Percentiles rank a stretch among this genome's conserved stretches.
phyloP scores from a whole-genome alignment of 2,113 vertebrate genomes.

The Lycaon pictus region DNA sequence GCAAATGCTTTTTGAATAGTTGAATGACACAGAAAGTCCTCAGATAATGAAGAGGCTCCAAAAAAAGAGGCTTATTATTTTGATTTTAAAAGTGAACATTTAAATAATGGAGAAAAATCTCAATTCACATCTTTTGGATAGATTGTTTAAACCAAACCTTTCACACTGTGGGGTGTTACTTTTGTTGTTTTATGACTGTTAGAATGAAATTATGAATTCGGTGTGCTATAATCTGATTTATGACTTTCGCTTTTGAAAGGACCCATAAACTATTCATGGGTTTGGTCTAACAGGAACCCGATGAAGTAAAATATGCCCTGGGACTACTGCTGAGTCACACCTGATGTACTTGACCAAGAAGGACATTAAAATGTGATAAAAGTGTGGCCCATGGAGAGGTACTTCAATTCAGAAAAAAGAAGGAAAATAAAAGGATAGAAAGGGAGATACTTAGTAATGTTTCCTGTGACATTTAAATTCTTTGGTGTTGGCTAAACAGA shows the following conservation, averaged over 20 bases:
- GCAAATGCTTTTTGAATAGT: conserved; percentile 8
- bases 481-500: conserved; percentile 3
- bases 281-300: neutral
- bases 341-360: neutral
- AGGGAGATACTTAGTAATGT: neutral
- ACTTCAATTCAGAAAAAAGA: neutral
- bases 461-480: neutral
- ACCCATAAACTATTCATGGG: neutral
- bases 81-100: conserved; percentile 15
- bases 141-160: neutral
- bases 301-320: neutral
- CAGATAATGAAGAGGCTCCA: neutral
- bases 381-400: neutral
- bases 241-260: conserved; percentile 9
- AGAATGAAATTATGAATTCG: neutral
- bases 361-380: neutral
- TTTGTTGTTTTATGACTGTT: neutral
- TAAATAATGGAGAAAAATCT: neutral
- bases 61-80: neutral
- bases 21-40: neutral
- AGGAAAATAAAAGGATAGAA: neutral
- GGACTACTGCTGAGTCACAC: neutral
- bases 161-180: neutral
- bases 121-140: neutral
- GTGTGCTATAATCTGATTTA: neutral